phyloP scores from a whole-genome alignment of 2,113 vertebrate species.

The Nothoprocta perdicaria region DNA sequence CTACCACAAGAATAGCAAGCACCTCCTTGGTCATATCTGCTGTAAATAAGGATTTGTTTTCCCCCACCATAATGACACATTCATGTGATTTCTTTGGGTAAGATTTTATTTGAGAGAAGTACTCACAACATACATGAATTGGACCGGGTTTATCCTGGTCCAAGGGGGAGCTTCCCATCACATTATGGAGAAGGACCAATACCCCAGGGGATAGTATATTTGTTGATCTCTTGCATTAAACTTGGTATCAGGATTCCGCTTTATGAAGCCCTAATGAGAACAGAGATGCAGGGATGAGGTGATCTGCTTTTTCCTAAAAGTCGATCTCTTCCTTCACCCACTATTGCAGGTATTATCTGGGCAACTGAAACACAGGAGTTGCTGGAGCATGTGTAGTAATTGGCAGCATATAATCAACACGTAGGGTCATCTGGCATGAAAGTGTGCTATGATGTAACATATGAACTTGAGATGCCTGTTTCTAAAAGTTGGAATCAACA shows the following conservation, averaged over 20 bases:
- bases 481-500: not conserved
- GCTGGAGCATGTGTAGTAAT: not conserved
- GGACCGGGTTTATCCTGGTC: not conserved
- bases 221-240: not conserved
- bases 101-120: not conserved
- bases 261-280: not conserved
- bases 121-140: not conserved
- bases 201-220: not conserved
- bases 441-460: not conserved
- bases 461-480: not conserved
- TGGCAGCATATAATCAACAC: not conserved
- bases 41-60: not conserved
- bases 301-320: not conserved
- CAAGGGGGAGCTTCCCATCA: not conserved
- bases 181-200: not conserved
- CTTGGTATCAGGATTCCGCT: not conserved
- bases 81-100: not conserved
- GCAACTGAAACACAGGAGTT: not conserved
- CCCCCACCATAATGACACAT: not conserved
- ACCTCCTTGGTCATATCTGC: not conserved
- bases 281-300: not conserved
- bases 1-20: not conserved
- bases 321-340: not conserved
- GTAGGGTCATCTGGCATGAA: not conserved
- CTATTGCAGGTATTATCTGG: not conserved